Evolutionary conservation across 2,888 invertebrate species (phyloP), one percentile per base, ranked within the genome.

Genomic region (Petrolisthes manimaculis): DNA sequence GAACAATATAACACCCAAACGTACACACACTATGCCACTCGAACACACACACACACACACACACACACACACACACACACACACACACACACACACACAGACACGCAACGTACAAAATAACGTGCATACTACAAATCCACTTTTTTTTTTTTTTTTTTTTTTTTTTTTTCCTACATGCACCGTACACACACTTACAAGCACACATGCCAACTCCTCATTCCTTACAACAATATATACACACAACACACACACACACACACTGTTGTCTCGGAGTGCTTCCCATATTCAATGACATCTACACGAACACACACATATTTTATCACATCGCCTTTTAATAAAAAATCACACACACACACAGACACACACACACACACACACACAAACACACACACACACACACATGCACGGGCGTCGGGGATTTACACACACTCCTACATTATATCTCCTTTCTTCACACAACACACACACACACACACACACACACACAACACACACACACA

Each of bases 51-150:
- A 6, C 14, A 79, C 79, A 79, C 5, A 79, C 79, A 79, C 79
- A 53, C 79, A 79, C 54, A 79, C 4, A 79, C 79, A 79, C 54
- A 79, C 79, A 79, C 8, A 71, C n/a, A 71, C n/a, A 71, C 8
- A 71, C 71, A 71, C 71, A 6, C n/a, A 6, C 71, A 71, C 71
- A 71, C 61, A 6, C 61, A 61, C 61, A 61, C 61, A 61, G 61
- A 6, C 8, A 61, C 61, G 6, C 14, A 61, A 61, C 61, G 14
- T 14, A 61, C 61, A 61, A 61, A 14, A n/a, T n/a, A n/a, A n/a
- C n/a, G n/a, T n/a, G n/a, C n/a, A n/a, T n/a, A n/a, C n/a, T n/a
- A n/a, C n/a, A n/a, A n/a, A n/a, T n/a, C n/a, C 61, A 61, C 61
- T 61, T 14, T 61, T 14, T 61, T 14, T 61, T 14, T 61, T 14